Evolutionary conservation across 2,888 invertebrate species (phyloP).

Genomic region (Pterostichus niger): DNA sequence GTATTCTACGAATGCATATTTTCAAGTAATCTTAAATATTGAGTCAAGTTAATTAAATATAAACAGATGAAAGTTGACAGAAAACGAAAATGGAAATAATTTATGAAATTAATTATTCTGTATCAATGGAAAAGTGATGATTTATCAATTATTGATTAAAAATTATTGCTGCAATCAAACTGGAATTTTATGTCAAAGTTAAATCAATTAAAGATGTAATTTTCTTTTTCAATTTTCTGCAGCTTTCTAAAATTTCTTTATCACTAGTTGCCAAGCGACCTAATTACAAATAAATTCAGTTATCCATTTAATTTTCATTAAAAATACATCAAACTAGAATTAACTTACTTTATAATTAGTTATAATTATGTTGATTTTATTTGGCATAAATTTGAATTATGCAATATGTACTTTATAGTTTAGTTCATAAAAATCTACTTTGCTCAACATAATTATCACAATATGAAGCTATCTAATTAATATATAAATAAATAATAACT

Average conservation of each 20-base stretch:
- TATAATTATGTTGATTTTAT: conserved; percentile 35
- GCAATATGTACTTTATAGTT: background rate
- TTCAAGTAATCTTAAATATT: too few species aligned
- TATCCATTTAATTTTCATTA: conserved; percentile 50
- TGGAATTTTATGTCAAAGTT: conserved; percentile 7
- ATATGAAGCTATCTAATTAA: too few species aligned
- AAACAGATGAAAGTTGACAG: too few species aligned
- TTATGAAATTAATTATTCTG: background rate
- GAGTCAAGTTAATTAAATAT: too few species aligned
- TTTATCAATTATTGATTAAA: conserved; percentile 8
- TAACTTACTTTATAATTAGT: conserved; percentile 5
- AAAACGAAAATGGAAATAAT: too few species aligned
- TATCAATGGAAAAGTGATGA: conserved; percentile 5
- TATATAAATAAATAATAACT: too few species aligned
- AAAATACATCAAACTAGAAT: conserved; percentile 47
- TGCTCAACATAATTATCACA: too few species aligned
- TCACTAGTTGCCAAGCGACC: conserved; percentile 40
- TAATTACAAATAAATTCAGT: conserved; percentile 43
- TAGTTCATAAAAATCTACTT: too few species aligned
- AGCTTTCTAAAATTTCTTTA: conserved; percentile 55
- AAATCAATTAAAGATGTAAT: conserved; percentile 24
- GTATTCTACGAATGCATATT: too few species aligned
- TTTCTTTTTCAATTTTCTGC: conserved; percentile 37
- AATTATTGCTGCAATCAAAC: background rate
- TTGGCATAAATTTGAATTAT: conserved; percentile 16